These are phyloP conservation scores for Bombyx mandarina DNA, from an alignment of 1,140 invertebrate species.

Conservation along the genomic window DNA sequence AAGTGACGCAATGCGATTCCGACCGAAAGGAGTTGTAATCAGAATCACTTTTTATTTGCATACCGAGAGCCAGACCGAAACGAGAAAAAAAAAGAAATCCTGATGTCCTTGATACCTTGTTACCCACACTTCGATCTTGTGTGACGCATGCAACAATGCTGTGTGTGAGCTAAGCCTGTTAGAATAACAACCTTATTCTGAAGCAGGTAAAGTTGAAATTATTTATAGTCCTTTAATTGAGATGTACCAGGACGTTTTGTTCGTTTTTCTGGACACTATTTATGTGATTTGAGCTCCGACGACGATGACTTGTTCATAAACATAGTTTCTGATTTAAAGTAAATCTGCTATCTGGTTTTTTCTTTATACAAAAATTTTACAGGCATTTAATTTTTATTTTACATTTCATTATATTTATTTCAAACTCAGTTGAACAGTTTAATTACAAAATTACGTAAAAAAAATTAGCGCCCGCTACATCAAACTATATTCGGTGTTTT, in stretches of 20 bases:
- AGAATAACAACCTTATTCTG: not conserved
- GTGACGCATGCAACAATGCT: conserved; percentile 34
- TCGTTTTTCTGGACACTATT: conserved; percentile 13
- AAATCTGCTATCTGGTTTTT: too few species aligned
- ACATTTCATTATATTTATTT: too few species aligned
- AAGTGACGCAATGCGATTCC: too few species aligned
- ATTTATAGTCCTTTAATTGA: conserved; percentile 12
- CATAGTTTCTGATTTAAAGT: too few species aligned
- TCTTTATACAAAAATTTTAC: too few species aligned
- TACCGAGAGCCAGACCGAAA: conserved; percentile 31
- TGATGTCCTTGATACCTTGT: conserved; percentile 44
- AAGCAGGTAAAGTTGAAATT: not conserved
- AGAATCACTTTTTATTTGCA: conserved; percentile 37
- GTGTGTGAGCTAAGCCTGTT: not conserved
- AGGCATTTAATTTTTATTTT: too few species aligned
- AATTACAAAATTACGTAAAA: too few species aligned
- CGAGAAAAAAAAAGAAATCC: conserved; percentile 38
- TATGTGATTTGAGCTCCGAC: conserved; percentile 21
- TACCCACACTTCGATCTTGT: conserved; percentile 36
- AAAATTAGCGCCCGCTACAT: too few species aligned
- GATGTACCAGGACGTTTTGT: conserved; percentile 15
- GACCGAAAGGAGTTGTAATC: too few species aligned
- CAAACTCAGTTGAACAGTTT: too few species aligned
- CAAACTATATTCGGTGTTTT: too few species aligned
- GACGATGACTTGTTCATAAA: not conserved